Evolutionary conservation across 2,888 invertebrate genomes (phyloP).

Genomic region (Acanthacorydalis orientalis): DNA sequence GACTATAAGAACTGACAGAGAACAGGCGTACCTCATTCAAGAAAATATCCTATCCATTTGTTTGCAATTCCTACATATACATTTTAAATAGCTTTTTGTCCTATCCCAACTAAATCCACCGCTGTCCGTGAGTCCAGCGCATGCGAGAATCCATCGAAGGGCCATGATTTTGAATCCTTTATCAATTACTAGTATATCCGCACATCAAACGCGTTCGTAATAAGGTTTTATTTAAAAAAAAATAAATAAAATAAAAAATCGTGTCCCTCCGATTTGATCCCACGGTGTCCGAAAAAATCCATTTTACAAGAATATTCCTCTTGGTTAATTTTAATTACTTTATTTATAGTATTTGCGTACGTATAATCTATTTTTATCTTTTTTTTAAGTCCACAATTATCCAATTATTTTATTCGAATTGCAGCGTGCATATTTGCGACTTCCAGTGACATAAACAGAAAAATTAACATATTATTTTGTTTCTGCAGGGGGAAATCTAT

Average conservation of each 20-base stretch:
- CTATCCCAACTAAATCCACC: too few relatives aligned
- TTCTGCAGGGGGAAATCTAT: too few relatives aligned
- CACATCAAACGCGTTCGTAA: too few relatives aligned
- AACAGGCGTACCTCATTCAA: neutral
- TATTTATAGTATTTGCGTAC: too few relatives aligned
- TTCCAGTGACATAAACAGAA: neutral
- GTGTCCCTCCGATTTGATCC: conserved; percentile 7
- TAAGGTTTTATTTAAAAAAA: too few relatives aligned
- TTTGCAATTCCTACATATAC: neutral
- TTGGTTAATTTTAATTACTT: too few relatives aligned
- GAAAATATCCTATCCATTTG: conserved; percentile 2
- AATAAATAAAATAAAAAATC: conserved; percentile 1
- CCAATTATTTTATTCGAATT: conserved; percentile 4
- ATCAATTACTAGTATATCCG: neutral
- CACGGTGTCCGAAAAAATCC: conserved; percentile 5
- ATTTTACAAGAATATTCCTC: neutral
- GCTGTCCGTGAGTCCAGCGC: neutral
- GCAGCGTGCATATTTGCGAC: neutral
- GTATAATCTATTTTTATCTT: neutral
- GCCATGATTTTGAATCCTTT: conserved; percentile 5
- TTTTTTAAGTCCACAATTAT: conserved; percentile 2
- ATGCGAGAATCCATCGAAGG: conserved; percentile 7
- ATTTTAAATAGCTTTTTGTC: too few relatives aligned
- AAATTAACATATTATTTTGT: neutral
- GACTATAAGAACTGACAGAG: conserved; percentile 2